Conservation (phyloP, 2,888 invertebrate genomes). For the Serripes groenlandicus region DNA sequence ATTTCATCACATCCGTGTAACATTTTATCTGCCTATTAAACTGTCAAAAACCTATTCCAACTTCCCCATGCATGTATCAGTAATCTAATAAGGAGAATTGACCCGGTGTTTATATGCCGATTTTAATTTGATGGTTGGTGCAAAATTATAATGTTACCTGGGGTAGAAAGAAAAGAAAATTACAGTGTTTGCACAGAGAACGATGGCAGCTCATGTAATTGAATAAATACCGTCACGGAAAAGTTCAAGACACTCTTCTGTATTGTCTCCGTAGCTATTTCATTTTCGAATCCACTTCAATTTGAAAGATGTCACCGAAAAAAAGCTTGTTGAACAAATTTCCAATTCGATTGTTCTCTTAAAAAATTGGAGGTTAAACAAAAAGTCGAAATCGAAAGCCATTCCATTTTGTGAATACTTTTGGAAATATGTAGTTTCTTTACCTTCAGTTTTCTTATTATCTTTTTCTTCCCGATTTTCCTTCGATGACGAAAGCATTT, state of each 20-base stretch:
- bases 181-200: conserved; percentile 22
- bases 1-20: conserved; percentile 19
- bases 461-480: too few relatives aligned
- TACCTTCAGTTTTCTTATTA: too few relatives aligned
- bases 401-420: too few relatives aligned
- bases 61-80: conserved; percentile 47
- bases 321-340: too few relatives aligned
- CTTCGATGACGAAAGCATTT: too few relatives aligned
- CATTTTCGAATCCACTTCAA: neutral
- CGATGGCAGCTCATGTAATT: conserved; percentile 30
- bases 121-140: conserved; percentile 41
- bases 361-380: too few relatives aligned
- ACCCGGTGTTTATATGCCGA: conserved; percentile 48
- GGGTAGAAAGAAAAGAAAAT: conserved; percentile 39
- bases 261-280: neutral
- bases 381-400: too few relatives aligned
- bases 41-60: conserved; percentile 63
- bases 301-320: neutral
- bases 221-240: conserved; percentile 34
- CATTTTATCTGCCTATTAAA: conserved; percentile 39
- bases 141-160: conserved; percentile 45
- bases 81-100: conserved; percentile 45
- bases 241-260: neutral
- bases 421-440: too few relatives aligned
- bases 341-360: too few relatives aligned